Conservation (phyloP, 2,888 invertebrate genomes). For the Cylindroiulus punctatus region DNA sequence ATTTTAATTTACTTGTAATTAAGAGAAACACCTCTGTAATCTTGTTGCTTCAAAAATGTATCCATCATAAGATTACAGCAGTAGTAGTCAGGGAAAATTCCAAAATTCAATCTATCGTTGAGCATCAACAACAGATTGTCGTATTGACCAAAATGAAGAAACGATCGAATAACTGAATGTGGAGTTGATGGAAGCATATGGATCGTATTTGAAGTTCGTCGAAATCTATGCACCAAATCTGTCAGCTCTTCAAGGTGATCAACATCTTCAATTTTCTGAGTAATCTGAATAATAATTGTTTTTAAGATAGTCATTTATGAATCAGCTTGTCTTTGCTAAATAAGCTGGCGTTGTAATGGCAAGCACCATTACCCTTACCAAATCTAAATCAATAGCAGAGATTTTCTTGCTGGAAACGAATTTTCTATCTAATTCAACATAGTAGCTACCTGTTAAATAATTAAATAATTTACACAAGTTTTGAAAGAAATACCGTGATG, state of each 20-base stretch:
- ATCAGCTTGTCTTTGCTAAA: background rate
- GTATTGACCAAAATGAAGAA: conserved; percentile 69
- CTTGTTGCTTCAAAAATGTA: conserved; percentile 75
- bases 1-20: background rate
- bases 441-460: background rate
- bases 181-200: conserved; percentile 81
- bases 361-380: conserved; percentile 66
- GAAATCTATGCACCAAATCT: conserved; percentile 74
- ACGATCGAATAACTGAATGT: conserved; percentile 77
- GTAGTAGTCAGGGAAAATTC: conserved; percentile 87
- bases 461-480: no score
- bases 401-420: conserved; percentile 70
- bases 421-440: background rate
- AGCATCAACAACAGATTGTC: conserved; percentile 77
- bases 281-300: conserved; percentile 69
- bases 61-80: conserved; percentile 83
- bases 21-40: conserved; percentile 69
- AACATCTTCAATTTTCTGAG: conserved; percentile 73
- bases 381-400: conserved; percentile 83
- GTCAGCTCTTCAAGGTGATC: conserved; percentile 76
- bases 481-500: no score
- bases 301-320: conserved; percentile 55
- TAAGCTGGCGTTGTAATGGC: no score
- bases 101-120: conserved; percentile 82
- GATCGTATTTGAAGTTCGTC: conserved; percentile 77